phyloP scores from a whole-genome alignment of 2,797 vertebrate genomes.

The Rhyacichthys aspro region DNA sequence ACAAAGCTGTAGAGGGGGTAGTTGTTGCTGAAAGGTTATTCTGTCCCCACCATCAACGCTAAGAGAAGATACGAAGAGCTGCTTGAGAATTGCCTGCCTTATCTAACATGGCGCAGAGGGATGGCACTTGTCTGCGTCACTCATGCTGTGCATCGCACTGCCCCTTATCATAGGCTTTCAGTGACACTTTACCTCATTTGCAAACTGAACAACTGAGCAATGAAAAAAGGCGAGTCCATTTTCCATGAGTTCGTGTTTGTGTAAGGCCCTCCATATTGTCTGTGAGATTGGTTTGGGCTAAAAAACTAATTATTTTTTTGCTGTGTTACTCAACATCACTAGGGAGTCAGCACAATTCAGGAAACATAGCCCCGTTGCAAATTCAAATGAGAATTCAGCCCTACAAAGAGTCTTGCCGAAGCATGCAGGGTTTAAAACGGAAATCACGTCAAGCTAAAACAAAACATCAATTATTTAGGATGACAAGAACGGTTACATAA shows the following conservation, averaged over 20 bases:
- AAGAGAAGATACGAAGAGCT: slow-evolving; percentile 33
- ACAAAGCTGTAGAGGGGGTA: slow-evolving; percentile 6
- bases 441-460: slow-evolving; percentile 10
- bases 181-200: slow-evolving; percentile 42
- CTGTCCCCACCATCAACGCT: slow-evolving; percentile 28
- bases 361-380: slow-evolving; percentile 4
- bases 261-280: neutral
- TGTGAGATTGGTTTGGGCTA: neutral
- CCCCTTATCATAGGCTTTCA: slow-evolving; percentile 36
- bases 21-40: slow-evolving; percentile 34
- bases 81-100: slow-evolving; percentile 34
- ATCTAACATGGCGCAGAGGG: slow-evolving; percentile 42
- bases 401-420: slow-evolving; percentile 1
- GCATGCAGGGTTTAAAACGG: neutral
- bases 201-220: slow-evolving; percentile 24
- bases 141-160: slow-evolving; percentile 18
- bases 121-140: slow-evolving; percentile 37
- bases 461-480: slow-evolving; percentile 1
- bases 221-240: neutral
- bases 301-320: slow-evolving; percentile 30
- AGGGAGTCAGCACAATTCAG: slow-evolving; percentile 13
- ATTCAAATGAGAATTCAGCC: slow-evolving; percentile 7
- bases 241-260: slow-evolving; percentile 10
- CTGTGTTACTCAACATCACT: neutral
- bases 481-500: neutral